These are phyloP conservation scores for Achroia grisella DNA, from an alignment of 1,140 invertebrate genomes.

Conservation along the genomic window DNA sequence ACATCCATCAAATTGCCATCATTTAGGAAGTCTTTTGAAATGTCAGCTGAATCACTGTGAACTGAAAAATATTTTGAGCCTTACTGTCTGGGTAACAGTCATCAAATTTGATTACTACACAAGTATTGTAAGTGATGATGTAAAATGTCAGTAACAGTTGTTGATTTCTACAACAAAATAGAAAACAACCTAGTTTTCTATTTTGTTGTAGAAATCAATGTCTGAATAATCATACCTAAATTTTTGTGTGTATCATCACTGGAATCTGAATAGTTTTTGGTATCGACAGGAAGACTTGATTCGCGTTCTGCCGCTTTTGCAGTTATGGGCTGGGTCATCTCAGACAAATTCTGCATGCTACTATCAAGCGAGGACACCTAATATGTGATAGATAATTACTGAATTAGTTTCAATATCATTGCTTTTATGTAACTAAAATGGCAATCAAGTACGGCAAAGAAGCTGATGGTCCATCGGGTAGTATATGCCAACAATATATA, in stretches of 20 bases:
- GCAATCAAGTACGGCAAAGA: too few relatives aligned
- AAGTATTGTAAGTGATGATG: too few relatives aligned
- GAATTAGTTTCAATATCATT: too few relatives aligned
- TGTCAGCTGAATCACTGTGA: constrained; percentile 36
- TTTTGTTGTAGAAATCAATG: background rate
- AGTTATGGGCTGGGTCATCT: constrained; percentile 55
- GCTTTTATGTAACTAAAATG: too few relatives aligned
- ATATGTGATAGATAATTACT: too few relatives aligned
- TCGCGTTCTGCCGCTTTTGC: constrained; percentile 51
- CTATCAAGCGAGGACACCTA: constrained; percentile 68
- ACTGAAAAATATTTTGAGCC: constrained; percentile 14
- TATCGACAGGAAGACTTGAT: constrained; percentile 30
- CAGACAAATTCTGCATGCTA: constrained; percentile 68
- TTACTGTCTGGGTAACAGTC: too few relatives aligned
- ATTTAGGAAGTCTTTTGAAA: constrained; percentile 33
- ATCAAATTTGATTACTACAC: too few relatives aligned
- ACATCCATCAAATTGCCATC: constrained; percentile 54
- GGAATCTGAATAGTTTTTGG: constrained; percentile 51
- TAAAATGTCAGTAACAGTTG: too few relatives aligned
- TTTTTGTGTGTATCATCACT: constrained; percentile 67
- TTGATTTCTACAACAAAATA: too few relatives aligned
- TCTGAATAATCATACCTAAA: constrained; percentile 27
- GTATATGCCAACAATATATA: too few relatives aligned
- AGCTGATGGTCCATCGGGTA: too few relatives aligned
- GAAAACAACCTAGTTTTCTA: too few relatives aligned